Evolutionary conservation across 2,797 vertebrate species (phyloP).

Genomic region (Anniella stebbinsi): DNA sequence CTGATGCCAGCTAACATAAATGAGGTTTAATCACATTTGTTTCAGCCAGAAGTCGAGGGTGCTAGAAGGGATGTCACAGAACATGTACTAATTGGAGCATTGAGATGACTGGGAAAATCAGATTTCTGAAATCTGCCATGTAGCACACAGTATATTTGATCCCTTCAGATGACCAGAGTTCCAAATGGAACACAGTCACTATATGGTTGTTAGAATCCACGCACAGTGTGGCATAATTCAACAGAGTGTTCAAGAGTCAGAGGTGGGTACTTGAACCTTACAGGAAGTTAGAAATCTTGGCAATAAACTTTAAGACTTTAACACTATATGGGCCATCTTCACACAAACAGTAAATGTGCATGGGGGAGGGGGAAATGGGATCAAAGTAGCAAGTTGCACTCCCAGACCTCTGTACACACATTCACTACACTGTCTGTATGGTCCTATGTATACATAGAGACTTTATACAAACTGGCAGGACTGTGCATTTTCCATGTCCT

Average conservation of each 20-base stretch:
- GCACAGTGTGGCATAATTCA: not conserved
- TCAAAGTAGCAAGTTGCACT: not conserved
- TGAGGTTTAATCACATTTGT: not conserved
- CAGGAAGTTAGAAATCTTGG: not conserved
- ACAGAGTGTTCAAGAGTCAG: not conserved
- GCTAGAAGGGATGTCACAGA: not conserved
- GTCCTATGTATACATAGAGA: not conserved
- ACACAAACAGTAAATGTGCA: not conserved
- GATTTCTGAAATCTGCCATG: not conserved
- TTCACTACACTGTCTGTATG: not conserved
- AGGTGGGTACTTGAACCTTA: not conserved
- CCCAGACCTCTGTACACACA: not conserved
- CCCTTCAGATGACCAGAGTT: not conserved
- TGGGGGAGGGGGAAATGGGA: no score
- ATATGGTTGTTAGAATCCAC: not conserved
- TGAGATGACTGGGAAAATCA: not conserved
- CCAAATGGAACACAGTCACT: not conserved
- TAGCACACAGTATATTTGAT: not conserved
- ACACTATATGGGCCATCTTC: not conserved
- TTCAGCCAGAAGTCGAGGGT: not conserved
- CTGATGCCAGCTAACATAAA: not conserved
- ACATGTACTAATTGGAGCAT: not conserved
- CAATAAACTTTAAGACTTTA: not conserved
- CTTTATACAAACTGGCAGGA: not conserved
- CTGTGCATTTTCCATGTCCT: no score